Base-by-base conservation (phyloP, 2,113 vertebrate species). In the Burhinus bistriatus region DNA sequence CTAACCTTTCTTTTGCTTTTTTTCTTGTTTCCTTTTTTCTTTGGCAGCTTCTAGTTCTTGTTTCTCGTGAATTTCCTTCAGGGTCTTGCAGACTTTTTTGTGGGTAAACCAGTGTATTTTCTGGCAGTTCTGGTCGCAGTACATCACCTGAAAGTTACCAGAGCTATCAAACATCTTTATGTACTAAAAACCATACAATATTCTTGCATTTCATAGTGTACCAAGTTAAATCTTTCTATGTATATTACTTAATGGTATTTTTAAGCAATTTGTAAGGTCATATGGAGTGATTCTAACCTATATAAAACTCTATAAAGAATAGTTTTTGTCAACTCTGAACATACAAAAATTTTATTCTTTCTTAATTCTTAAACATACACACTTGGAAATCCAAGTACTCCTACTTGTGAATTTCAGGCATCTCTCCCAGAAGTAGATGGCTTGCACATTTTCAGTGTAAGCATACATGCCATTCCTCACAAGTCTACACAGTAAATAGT, bases 81-180 rank as follows among this genome's bases (percentile, higher is more conserved):
- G 97, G 38, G 71, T 98, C 98, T 99, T 99, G 94, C 99, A 99
- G 59, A 99, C 97, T 90, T 99, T 99, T 96, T 99, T 99, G 97
- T 99, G 99, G 36, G 99, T 98, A 97, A 99, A 99, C 99, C 99
- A 99, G 96, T 99, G 99, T 86, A 98, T 98, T 96, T 99, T 99
- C 97, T 99, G 99, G 89, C 99, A 99, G 71, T 97, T 96, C 65
- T 99, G 99, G 87, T 97, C 97, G 29, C 99, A 99, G 91, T 99
- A 99, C 80, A 99, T 99, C 91, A 99, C 99, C 99, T 99, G 92
- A 68, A 94, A 96, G 29, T 92, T 66, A 88, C 12, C 77, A 94
- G 52, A 91, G 72, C 45, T 76, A 86, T 44, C n/a, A 86, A 29
- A 51, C 4, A 78, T 59, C 92, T 73, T 83, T 30, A 58, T 6